phyloP scores from a whole-genome alignment of 2,113 vertebrate genomes.

The Crotalus viridis region DNA sequence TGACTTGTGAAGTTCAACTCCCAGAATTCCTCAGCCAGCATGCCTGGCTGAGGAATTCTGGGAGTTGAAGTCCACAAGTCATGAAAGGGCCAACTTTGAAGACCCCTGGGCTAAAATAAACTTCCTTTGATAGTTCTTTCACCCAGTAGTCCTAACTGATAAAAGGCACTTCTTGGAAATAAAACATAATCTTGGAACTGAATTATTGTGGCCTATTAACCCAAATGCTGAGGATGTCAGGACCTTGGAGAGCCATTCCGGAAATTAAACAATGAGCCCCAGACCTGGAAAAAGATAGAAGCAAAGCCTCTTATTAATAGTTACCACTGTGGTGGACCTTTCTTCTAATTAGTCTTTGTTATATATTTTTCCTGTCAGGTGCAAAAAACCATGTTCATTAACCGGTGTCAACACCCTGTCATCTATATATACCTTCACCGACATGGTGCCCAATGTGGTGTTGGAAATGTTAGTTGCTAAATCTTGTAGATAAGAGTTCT shows the following conservation, averaged over 20 bases:
- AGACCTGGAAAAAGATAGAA: neutral
- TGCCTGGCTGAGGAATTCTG: too few species aligned
- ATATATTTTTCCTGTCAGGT: neutral
- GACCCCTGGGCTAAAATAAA: neutral
- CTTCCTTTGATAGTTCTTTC: neutral
- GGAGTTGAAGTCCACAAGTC: too few species aligned
- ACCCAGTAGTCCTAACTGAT: neutral
- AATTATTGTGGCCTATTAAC: neutral
- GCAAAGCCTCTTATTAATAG: neutral
- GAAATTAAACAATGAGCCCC: neutral
- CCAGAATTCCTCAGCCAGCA: too few species aligned
- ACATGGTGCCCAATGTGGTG: neutral
- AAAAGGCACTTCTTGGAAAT: neutral
- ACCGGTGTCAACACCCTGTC: neutral
- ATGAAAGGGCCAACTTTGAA: too few species aligned
- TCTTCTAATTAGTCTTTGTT: neutral
- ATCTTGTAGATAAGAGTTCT: neutral
- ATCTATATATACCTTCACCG: neutral
- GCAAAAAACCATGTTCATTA: neutral
- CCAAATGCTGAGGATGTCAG: neutral
- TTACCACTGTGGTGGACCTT: neutral
- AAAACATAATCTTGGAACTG: neutral
- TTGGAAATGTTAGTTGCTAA: neutral
- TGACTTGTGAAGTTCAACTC: too few species aligned
- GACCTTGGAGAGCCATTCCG: neutral